Conservation (phyloP, 2,797 vertebrate species). For the Xerus rutilus region DNA sequence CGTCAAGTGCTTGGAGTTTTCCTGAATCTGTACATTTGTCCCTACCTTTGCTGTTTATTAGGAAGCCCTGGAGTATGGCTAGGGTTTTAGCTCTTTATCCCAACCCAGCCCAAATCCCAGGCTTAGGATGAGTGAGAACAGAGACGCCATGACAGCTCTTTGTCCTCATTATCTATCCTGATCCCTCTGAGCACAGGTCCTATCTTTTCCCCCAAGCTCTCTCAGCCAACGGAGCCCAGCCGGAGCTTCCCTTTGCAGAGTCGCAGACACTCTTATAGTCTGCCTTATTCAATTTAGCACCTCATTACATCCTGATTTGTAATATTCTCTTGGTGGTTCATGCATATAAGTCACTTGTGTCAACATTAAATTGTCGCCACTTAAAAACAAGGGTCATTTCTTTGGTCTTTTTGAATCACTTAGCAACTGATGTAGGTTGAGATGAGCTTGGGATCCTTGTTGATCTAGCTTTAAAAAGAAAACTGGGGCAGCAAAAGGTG, state of each 20-base stretch:
- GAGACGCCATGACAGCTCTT: background rate
- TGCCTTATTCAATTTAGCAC: constrained; percentile 75
- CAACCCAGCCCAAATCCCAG: constrained; percentile 35
- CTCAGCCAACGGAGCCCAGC: background rate
- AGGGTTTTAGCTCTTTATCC: constrained; percentile 10
- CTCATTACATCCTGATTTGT: constrained; percentile 78
- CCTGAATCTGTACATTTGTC: background rate
- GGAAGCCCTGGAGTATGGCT: background rate
- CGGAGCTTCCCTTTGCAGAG: background rate
- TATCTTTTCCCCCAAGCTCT: background rate
- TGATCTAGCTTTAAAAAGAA: constrained; percentile 22
- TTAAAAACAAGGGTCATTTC: constrained; percentile 77
- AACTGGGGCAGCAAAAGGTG: background rate
- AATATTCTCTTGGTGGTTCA: constrained; percentile 76
- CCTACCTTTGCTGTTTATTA: background rate
- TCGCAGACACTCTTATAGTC: background rate
- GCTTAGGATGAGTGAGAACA: background rate
- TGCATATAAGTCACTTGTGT: constrained; percentile 71
- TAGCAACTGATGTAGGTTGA: background rate
- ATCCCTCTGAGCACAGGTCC: background rate
- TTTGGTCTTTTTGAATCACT: constrained; percentile 43
- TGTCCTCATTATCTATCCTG: background rate
- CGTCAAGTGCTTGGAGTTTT: background rate
- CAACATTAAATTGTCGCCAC: constrained; percentile 72
- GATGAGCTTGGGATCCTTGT: background rate